Base-by-base conservation (phyloP, 2,113 vertebrate species). In the Phylloscopus whistleri region DNA sequence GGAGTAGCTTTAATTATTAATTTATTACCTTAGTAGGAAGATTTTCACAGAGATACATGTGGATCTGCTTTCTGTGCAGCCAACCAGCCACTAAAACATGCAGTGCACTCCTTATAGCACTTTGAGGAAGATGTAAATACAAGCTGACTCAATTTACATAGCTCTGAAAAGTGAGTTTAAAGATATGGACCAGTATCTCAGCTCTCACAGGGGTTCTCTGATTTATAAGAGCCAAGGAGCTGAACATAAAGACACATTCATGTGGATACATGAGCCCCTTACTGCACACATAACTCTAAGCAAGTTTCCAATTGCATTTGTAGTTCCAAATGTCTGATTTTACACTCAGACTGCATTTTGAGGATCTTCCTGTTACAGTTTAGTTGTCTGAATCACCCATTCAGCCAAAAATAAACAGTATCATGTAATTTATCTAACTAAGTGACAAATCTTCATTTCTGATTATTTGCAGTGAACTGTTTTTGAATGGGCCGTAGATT, bases 251-350 rank as follows among this genome's bases (percentile, higher is more conserved):
- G 43, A 52, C 26, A n/a, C 6, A 5, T 39, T 27, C 7, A 0
- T 66, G 30, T 56, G 6, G 35, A 24, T 46, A 70, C 12, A 35
- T 0, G 2, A 48, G 16, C 21, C 3, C 1, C 0, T 59, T 68
- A 73, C 9, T 53, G 55, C 26, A 66, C 8, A 33, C 2, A 13
- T 64, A 59, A 81, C 17, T 70, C 3, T 2, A 28, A 78, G n/a
- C 24, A 90, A 94, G 30, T 63, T 96, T 90, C 63, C 84, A 84
- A 87, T 81, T 77, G 39, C 35, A 52, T 75, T 51, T 70, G 15
- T 81, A 87, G 79, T 62, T 88, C 23, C 30, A 84, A 84, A 89
- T n/a, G 12, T 41, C 48, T 56, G 70, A 90, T 90, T 93, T 95
- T 80, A 68, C 12, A 41, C 43, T 77, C 35, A n/a, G 22, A 59